Evolutionary conservation across 2,113 vertebrate species (phyloP).

Genomic region (Dicaeum eximium): DNA sequence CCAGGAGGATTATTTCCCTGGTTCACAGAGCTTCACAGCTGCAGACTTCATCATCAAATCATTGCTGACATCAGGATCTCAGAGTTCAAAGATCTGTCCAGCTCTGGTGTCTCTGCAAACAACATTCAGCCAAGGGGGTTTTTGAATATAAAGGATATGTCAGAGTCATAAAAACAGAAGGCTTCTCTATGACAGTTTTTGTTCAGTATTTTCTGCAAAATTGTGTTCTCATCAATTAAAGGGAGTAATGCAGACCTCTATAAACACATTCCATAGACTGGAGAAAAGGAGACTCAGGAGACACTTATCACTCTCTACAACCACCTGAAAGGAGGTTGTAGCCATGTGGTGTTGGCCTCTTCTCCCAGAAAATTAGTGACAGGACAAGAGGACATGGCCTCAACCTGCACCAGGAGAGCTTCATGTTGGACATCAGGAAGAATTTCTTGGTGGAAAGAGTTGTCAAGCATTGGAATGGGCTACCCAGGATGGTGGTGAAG

Average conservation of each 20-base stretch:
- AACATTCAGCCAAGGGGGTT: not conserved
- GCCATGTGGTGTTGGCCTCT: not conserved
- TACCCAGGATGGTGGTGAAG: not conserved
- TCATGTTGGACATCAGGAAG: not conserved
- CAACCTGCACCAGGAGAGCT: not conserved
- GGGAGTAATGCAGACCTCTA: not conserved
- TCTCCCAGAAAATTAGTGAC: not conserved
- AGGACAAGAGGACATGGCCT: not conserved
- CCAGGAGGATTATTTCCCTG: not conserved
- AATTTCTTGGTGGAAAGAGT: not conserved
- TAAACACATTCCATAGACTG: fast-evolving
- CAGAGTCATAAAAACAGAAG: not conserved
- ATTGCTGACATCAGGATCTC: not conserved
- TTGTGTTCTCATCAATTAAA: not conserved
- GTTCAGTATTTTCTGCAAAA: not conserved
- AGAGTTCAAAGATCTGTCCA: not conserved
- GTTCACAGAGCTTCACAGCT: not conserved
- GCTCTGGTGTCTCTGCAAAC: not conserved
- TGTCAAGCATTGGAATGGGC: not conserved
- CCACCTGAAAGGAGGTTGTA: not conserved
- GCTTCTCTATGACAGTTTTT: not conserved
- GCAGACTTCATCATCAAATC: not conserved
- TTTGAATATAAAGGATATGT: not conserved
- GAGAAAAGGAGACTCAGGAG: not conserved
- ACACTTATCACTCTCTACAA: not conserved